Percentiles rank a stretch among this genome's conserved stretches.
Conservation (phyloP, 2,113 vertebrate species). For the Dicerorhinus sumatrensis region DNA sequence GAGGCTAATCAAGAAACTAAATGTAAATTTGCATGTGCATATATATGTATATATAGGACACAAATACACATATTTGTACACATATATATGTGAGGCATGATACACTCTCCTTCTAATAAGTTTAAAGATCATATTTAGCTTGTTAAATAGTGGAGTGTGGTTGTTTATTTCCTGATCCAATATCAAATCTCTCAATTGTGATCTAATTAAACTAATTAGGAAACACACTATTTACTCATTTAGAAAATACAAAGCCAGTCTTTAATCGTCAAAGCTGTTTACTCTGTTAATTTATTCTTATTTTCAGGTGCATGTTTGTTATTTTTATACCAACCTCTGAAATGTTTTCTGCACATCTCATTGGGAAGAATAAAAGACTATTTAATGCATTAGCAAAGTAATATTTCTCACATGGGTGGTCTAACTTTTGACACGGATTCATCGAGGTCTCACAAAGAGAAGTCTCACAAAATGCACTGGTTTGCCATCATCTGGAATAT, state of each 20-base stretch:
- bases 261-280: conserved; percentile 68
- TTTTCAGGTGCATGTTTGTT: background rate
- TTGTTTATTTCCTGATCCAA: conserved; percentile 29
- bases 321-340: conserved; percentile 51
- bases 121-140: conserved; percentile 35
- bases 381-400: conserved; percentile 29
- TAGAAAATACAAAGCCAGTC: conserved; percentile 48
- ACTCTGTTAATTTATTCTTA: conserved; percentile 35
- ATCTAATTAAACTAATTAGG: conserved; percentile 71
- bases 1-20: background rate
- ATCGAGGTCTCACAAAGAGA: background rate
- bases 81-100: background rate
- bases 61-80: background rate
- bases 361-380: conserved; percentile 38
- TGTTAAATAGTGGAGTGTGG: background rate
- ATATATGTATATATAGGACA: background rate
- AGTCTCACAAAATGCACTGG: background rate
- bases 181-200: conserved; percentile 30
- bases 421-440: conserved; percentile 28
- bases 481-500: conserved; percentile 35
- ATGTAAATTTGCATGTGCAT: background rate
- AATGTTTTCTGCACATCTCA: background rate
- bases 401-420: background rate
- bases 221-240: conserved; percentile 54
- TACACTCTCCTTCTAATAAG: background rate